These are phyloP conservation scores for Hassar affinis DNA, from an alignment of 2,113 vertebrate species.

Conservation along the genomic window DNA sequence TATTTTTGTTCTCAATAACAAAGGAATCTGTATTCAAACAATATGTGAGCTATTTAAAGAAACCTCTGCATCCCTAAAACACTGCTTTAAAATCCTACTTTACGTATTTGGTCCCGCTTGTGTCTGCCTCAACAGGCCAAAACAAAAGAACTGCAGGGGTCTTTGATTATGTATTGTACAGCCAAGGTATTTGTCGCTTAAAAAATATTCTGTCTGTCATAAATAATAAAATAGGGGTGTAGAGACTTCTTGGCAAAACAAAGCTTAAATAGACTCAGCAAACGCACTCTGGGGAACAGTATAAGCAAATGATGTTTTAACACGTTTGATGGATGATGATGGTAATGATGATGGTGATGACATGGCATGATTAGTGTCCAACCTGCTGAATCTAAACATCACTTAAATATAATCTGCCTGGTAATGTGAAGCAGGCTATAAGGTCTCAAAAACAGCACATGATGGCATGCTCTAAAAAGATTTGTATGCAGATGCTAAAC, in stretches of 20 bases:
- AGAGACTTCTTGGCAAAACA: slow-evolving; percentile 1
- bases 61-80: neutral
- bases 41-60: slow-evolving; percentile 15
- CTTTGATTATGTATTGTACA: slow-evolving; percentile 7
- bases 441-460: too few species aligned
- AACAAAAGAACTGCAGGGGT: neutral
- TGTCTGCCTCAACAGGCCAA: neutral
- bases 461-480: too few species aligned
- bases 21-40: slow-evolving; percentile 1
- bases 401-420: too few species aligned
- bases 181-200: slow-evolving; percentile 24
- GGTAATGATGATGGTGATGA: slow-evolving; percentile 14
- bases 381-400: too few species aligned
- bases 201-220: slow-evolving; percentile 22
- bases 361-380: too few species aligned
- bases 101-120: neutral
- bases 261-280: slow-evolving; percentile 1
- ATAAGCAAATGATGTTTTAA: neutral
- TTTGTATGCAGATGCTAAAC: too few species aligned
- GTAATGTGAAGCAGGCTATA: too few species aligned
- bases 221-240: slow-evolving; percentile 43
- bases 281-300: neutral
- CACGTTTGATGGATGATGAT: slow-evolving; percentile 28
- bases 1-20: slow-evolving; percentile 12
- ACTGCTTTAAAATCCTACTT: slow-evolving; percentile 21